These are phyloP conservation scores for Mobula birostris DNA, from an alignment of 2,113 vertebrate species.

Conservation along the genomic window DNA sequence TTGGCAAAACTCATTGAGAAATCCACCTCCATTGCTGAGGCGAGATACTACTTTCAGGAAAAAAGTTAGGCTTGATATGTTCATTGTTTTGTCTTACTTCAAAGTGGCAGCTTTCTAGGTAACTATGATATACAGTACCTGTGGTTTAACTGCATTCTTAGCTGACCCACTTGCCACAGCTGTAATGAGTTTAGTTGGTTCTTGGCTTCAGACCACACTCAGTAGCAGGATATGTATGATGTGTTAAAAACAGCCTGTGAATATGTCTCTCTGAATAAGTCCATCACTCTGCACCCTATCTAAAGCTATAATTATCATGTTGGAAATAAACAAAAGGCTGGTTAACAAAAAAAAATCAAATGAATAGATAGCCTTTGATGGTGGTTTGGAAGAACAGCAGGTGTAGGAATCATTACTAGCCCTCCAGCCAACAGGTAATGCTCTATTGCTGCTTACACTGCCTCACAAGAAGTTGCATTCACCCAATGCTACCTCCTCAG, in stretches of 20 bases:
- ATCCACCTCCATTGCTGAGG: background rate
- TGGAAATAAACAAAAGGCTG: background rate
- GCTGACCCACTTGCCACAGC: slow-evolving; percentile 6
- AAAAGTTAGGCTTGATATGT: background rate
- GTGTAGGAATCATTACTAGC: background rate
- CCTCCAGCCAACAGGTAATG: background rate
- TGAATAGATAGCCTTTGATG: background rate
- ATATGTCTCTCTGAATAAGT: background rate
- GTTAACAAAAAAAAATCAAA: slow-evolving; percentile 16
- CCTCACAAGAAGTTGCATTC: background rate
- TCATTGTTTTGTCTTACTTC: background rate
- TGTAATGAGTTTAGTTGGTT: slow-evolving; percentile 18
- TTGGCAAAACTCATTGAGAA: background rate
- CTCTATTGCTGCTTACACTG: background rate
- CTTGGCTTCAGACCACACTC: slow-evolving; percentile 1
- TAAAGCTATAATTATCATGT: background rate
- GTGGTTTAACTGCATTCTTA: slow-evolving; percentile 25
- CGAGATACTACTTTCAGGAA: background rate
- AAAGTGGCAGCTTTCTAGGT: background rate
- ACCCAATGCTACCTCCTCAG: background rate
- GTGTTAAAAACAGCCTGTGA: slow-evolving; percentile 6
- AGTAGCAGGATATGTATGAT: background rate
- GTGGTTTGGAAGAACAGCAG: background rate
- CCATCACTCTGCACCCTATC: background rate
- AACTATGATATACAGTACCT: background rate